Evolutionary conservation across 2,888 invertebrate species (phyloP), one percentile per base, ranked within the genome.

Genomic region (Platycheirus rosarum): DNA sequence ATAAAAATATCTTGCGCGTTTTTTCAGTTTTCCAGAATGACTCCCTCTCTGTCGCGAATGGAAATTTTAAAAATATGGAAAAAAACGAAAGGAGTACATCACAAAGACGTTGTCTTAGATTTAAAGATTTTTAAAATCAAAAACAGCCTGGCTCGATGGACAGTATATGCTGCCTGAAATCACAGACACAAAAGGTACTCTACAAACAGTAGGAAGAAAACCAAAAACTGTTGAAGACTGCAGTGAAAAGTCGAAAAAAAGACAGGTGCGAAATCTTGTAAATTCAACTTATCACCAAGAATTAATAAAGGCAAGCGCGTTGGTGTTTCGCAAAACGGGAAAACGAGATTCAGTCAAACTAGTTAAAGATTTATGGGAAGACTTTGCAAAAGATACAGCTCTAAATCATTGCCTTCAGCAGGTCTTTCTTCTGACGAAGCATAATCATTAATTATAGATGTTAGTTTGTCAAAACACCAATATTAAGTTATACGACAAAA

Each of bases 281-380:
- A 44, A 18, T 11, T 44, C 44, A 11, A 11, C 44, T 0, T 20
- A 20, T 11, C 6, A 11, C n/a, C 1, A 13, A 1, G 60, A 60
- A 60, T 18, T 60, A 44, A 32, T 3, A n/a, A 46, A 32, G 44
- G n/a, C 18, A 32, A 46, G 32, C 4, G 46, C 18, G 18, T 16
- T 62, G 16, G 18, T 32, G 46, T 35, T 62, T 62, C 46, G n/a
- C n/a, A n/a, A n/a, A n/a, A n/a, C n/a, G n/a, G n/a, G n/a, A n/a
- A n/a, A n/a, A n/a, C n/a, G n/a, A n/a, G 46, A 62, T 7, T 35
- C 48, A 35, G 35, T 20, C 18, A 62, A 32, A 1, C n/a, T 48
- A 2, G 5, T 62, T 13, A 26, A 13, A 4, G 18, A 44, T 16
- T 18, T 44, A 8, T 44, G 9, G 14, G 14, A 18, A 42, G 1